Conservation (phyloP, 2,113 vertebrate species). For the Leiothrix lutea region DNA sequence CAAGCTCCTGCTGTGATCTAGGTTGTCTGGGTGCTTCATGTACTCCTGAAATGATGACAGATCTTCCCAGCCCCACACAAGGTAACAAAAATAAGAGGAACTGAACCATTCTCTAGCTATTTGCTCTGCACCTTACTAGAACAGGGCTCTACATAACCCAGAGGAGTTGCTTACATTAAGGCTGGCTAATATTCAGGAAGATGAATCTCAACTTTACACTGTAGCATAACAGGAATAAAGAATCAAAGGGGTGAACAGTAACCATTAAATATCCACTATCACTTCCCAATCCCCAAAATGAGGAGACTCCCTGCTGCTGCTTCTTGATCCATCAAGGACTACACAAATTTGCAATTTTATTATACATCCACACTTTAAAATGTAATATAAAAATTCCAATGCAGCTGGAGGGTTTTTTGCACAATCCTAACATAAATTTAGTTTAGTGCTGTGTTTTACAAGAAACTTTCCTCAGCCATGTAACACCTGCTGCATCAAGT, state of each 20-base stretch:
- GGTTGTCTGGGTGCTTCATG: background rate
- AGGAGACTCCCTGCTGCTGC: background rate
- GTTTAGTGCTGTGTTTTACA: background rate
- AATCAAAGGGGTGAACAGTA: background rate
- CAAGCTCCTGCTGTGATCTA: background rate
- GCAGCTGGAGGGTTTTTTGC: background rate
- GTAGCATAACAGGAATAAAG: background rate
- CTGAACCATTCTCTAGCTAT: background rate
- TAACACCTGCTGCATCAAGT: background rate
- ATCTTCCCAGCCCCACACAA: background rate
- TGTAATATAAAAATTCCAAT: background rate
- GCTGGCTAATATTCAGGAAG: background rate
- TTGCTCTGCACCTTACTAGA: background rate
- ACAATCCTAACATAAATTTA: background rate
- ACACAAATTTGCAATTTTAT: background rate
- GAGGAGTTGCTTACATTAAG: background rate
- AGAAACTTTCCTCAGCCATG: background rate
- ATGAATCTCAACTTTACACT: background rate
- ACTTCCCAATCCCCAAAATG: fast-evolving
- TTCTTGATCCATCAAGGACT: background rate
- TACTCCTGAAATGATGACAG: background rate
- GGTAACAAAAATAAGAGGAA: background rate
- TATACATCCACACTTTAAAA: background rate
- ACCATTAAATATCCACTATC: background rate
- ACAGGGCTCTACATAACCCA: background rate